Evolutionary conservation across 2,888 invertebrate genomes (phyloP), one percentile per base, ranked within the genome.

Genomic region (Abscondita cerata): DNA sequence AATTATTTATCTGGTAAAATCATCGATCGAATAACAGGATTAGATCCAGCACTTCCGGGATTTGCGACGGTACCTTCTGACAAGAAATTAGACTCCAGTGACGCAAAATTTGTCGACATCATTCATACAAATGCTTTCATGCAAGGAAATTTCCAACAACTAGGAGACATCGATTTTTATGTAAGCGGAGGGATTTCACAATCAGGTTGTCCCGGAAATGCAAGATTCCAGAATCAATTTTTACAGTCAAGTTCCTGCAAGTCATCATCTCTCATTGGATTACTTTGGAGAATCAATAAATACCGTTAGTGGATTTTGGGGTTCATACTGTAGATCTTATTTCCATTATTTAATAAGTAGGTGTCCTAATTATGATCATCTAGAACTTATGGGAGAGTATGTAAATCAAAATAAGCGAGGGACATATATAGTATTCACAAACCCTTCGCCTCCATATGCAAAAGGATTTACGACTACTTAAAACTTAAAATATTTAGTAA

Each of bases 131-230:
- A 90, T 72, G 88, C 89, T 0, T 83, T 89, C 66, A 78, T 88
- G 0, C 87, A 89, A 70, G 90, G 90, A 0, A 86, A 87, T 68
- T 75, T 87, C 13, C 86, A 88, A 68, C 80, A 84, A 31, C 85
- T 86, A 66, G 90, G 90, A 0, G 88, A 90, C 72, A 84, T 87
- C 0, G 90, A 91, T 71, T 91, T 90, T 73, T 90, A 89, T 70
- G 82, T 89, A 75, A 90, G 90, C 70, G 90, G 90, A 0, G 90
- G 90, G 0, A 81, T 86, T 18, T 80, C 83, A 36, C 90, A 90
- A 68, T 89, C 89, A 0, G 89, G 89, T 0, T 90, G 90, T 73
- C 80, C 25, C 12, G 11, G 1, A 15, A 31, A 12, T 11, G 12
- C 18, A 54, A 38, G 36, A 13, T 19, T 15, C 9, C 33, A 18